Evolutionary conservation across 1,140 invertebrate genomes (phyloP).

Genomic region (Lordiphosa collinella): DNA sequence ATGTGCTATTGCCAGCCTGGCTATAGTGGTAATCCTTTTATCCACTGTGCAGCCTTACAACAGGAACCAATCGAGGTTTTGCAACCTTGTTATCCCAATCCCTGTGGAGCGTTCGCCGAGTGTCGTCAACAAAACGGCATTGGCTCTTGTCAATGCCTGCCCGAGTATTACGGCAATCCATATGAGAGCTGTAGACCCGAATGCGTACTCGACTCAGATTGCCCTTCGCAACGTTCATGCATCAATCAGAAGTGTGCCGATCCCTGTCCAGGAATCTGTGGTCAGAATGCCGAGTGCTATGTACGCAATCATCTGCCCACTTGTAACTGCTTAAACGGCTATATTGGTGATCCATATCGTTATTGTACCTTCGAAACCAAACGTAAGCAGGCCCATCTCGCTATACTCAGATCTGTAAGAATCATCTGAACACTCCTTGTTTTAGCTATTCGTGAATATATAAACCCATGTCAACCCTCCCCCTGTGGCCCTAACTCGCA

Average conservation of each 20-base stretch:
- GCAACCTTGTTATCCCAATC: constrained; percentile 81
- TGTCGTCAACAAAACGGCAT: constrained; percentile 80
- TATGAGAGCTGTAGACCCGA: constrained; percentile 83
- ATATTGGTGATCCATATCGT: constrained; percentile 85
- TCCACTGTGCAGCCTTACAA: constrained; percentile 80
- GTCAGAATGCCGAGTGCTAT: constrained; percentile 86
- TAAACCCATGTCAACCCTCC: constrained; percentile 83
- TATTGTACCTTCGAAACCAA: constrained; percentile 79
- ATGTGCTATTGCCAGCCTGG: constrained; percentile 85
- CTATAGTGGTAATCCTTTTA: constrained; percentile 87
- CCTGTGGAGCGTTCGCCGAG: constrained; percentile 82
- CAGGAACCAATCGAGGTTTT: constrained; percentile 71
- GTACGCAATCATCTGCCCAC: constrained; percentile 87
- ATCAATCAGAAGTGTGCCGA: constrained; percentile 83
- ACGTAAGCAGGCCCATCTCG: constrained; percentile 48
- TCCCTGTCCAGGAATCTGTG: constrained; percentile 82
- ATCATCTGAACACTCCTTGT: background rate
- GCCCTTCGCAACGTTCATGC: constrained; percentile 81
- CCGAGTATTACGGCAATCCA: constrained; percentile 82
- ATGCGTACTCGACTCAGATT: constrained; percentile 82
- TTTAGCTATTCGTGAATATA: constrained; percentile 74
- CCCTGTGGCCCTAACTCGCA: constrained; percentile 87
- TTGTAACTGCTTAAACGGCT: constrained; percentile 85
- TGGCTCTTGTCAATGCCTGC: constrained; percentile 81
- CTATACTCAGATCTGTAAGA: background rate